phyloP scores from a whole-genome alignment of 2,797 vertebrate species.

The Sebastes hubbsi region DNA sequence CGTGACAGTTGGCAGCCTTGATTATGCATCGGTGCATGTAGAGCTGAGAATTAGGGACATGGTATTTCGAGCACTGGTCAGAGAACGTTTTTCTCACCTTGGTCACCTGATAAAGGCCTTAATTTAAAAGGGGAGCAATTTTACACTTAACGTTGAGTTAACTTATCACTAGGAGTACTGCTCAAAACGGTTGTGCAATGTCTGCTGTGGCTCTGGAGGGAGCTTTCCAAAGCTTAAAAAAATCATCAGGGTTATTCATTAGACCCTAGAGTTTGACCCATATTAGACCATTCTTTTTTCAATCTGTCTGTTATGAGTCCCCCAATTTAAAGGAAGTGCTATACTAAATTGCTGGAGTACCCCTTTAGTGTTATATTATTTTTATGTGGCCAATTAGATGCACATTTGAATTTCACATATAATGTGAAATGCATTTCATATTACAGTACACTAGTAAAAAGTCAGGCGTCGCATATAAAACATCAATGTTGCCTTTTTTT shows the following conservation, averaged over 20 bases:
- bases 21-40: not conserved
- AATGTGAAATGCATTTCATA: not conserved
- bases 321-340: not conserved
- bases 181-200: not conserved
- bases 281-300: not conserved
- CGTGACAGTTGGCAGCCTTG: not conserved
- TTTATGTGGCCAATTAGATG: no score
- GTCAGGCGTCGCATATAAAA: not conserved
- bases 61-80: not conserved
- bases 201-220: not conserved
- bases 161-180: not conserved
- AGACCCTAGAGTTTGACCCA: not conserved
- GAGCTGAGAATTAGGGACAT: not conserved
- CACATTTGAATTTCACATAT: not conserved
- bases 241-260: not conserved
- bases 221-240: not conserved
- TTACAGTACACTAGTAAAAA: not conserved
- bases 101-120: not conserved
- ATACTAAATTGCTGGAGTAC: not conserved
- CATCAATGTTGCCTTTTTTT: not conserved
- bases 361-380: not conserved
- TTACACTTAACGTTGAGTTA: not conserved
- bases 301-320: not conserved
- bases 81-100: not conserved
- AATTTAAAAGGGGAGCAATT: not conserved